Conservation (phyloP, 2,113 vertebrate species). For the Malurus alboscapulatus region DNA sequence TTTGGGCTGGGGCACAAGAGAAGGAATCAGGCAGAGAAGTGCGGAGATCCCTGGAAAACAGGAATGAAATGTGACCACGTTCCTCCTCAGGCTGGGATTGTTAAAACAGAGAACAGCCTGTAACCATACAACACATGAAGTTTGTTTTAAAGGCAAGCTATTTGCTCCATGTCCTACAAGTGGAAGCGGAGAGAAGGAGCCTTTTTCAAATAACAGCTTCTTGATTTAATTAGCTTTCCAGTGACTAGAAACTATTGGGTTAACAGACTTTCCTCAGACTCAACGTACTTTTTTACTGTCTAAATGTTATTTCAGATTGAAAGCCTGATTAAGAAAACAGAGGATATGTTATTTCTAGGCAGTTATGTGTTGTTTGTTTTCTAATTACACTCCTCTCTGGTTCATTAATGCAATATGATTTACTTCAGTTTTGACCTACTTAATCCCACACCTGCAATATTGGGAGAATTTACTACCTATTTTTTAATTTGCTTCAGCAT, state of each 20-base stretch:
- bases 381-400: slow-evolving; percentile 37
- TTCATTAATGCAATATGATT: slow-evolving; percentile 8
- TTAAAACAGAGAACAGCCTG: slow-evolving; percentile 44
- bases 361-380: slow-evolving; percentile 45
- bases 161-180: background rate
- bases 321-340: slow-evolving; percentile 66
- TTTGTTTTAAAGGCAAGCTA: slow-evolving; percentile 30
- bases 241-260: slow-evolving; percentile 21
- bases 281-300: slow-evolving; percentile 1
- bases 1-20: background rate
- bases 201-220: slow-evolving; percentile 32
- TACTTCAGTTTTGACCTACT: slow-evolving; percentile 43
- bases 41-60: background rate
- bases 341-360: slow-evolving; percentile 51
- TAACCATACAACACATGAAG: background rate
- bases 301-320: slow-evolving; percentile 59
- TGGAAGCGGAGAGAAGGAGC: slow-evolving; percentile 13
- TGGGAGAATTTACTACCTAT: slow-evolving; percentile 43
- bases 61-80: background rate
- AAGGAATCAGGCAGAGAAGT: background rate
- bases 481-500: slow-evolving; percentile 57
- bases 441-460: slow-evolving; percentile 56
- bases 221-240: slow-evolving; percentile 39
- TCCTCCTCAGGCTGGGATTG: slow-evolving; percentile 2
- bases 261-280: slow-evolving; percentile 14